Evolutionary conservation across 2,113 vertebrate genomes (phyloP), one percentile per base, ranked within the genome.

Genomic region (Cyprinodon variegatus): DNA sequence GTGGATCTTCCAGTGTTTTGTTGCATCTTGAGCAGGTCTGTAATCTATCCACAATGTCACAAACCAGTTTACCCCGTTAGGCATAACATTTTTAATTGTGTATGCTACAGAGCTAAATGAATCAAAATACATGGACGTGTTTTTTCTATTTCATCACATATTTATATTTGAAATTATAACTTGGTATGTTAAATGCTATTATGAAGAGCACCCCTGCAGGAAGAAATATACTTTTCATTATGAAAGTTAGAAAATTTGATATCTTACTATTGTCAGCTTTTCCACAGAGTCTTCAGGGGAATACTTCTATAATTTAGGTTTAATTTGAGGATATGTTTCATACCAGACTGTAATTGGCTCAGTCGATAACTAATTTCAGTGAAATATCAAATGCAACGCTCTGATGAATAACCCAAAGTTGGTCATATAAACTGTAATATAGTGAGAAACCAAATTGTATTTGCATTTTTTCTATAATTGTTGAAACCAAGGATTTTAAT

Each of bases 241-340:
- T 46, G 64, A 70, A 48, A 46, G 9, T 62, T 79, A 59, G 48
- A 17, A 76, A n/a, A 79, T 17, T 60, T 59, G 36, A 70, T 17
- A 61, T 48, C 17, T 8, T n/a, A n/a, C 5, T 37, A 4, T 65
- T 15, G 65, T 69, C 36, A 40, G 61, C 22, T 61, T 39, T 74
- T 70, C 64, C 66, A 39, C 17, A 20, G 4, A 37, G 61, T 61
- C 22, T 79, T 64, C 22, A 22, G 59, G 72, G 78, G 46, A 66
- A 60, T 36, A 15, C 43, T 70, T 79, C 43, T 67, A 29, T 68
- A 67, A 65, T 78, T 68, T 39, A 70, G 36, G 43, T 63, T 76
- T 75, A 61, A 82, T 86, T 72, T 76, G 59, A 81, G 76, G 72
- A 85, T 77, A 75, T 78, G 62, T 74, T 86, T 88, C 69, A 74